These are phyloP conservation scores for Platorchestia sp. DNA, from an alignment of 1,140 invertebrate species.

Conservation along the genomic window DNA sequence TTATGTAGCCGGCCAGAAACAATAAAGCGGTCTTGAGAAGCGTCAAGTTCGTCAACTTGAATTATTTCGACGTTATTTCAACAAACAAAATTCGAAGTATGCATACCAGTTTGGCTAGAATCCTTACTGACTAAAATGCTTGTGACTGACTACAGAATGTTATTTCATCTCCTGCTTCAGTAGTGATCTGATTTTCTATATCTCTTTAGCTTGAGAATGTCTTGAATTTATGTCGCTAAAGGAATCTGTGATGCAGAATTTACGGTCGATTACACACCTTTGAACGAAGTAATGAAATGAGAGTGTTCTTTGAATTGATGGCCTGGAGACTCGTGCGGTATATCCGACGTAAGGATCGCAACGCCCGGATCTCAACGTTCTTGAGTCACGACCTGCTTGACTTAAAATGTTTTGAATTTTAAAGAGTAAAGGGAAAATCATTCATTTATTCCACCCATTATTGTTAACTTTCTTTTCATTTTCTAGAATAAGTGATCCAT, in stretches of 20 bases:
- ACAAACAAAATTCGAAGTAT: not conserved
- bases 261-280: not conserved
- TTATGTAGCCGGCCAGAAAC: slow-evolving; percentile 20
- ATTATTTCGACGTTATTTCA: not conserved
- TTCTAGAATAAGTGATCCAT: not conserved
- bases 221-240: not conserved
- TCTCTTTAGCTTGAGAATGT: not conserved
- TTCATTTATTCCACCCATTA: not conserved
- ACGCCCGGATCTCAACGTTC: not conserved
- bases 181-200: not conserved
- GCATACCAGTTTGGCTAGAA: not conserved
- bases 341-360: not conserved
- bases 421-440: not conserved
- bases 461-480: not conserved
- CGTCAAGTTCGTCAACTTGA: not conserved
- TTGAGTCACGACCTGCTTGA: not conserved
- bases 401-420: not conserved
- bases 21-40: slow-evolving; percentile 27
- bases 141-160: not conserved
- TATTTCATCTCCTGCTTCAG: not conserved
- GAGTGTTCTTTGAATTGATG: not conserved
- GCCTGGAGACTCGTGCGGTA: not conserved
- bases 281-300: not conserved
- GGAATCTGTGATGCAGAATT: not conserved
- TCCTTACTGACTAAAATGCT: not conserved